Percentiles rank a stretch among this genome's conserved stretches.
phyloP scores from a whole-genome alignment of 2,888 invertebrate species.

The Panzeria rudis region DNA sequence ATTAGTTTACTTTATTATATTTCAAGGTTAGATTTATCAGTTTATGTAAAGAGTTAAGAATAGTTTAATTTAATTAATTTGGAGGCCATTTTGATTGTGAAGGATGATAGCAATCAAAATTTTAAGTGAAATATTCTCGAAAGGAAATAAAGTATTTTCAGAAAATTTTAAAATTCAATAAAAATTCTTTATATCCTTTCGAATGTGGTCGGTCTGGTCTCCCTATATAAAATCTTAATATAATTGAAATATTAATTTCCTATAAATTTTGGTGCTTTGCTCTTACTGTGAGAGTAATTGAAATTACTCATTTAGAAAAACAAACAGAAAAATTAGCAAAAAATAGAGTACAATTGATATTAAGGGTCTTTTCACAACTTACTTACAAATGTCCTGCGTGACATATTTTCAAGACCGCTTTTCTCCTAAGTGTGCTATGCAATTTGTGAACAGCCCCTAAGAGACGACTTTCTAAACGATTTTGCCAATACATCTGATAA shows the following conservation, averaged over 20 bases:
- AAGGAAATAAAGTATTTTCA: not conserved
- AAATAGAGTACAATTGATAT: not conserved
- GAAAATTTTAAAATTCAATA: not conserved
- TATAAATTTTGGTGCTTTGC: slow-evolving; percentile 82
- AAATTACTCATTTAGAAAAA: slow-evolving; percentile 75
- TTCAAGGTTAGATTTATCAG: slow-evolving; percentile 46
- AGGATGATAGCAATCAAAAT: not conserved
- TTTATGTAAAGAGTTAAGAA: slow-evolving; percentile 41
- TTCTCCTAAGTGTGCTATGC: no score
- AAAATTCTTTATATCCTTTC: not conserved
- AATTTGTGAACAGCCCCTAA: not conserved
- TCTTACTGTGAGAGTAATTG: slow-evolving; percentile 80
- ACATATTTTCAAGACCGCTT: no score
- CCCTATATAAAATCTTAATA: slow-evolving; percentile 53
- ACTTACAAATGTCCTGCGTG: no score
- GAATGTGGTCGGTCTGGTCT: slow-evolving; percentile 1
- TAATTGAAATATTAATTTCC: slow-evolving; percentile 64
- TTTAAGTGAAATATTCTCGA: not conserved
- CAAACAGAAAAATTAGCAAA: not conserved
- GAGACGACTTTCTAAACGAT: not conserved
- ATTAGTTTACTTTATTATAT: slow-evolving; percentile 42
- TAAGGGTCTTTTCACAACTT: no score
- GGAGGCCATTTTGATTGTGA: not conserved
- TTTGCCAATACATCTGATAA: no score
- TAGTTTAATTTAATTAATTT: slow-evolving; percentile 51